Percentiles rank a stretch among this genome's conserved stretches.
phyloP scores from a whole-genome alignment of 53 echinoderm and acorn worm genomes.

The Stichopus horrens region DNA sequence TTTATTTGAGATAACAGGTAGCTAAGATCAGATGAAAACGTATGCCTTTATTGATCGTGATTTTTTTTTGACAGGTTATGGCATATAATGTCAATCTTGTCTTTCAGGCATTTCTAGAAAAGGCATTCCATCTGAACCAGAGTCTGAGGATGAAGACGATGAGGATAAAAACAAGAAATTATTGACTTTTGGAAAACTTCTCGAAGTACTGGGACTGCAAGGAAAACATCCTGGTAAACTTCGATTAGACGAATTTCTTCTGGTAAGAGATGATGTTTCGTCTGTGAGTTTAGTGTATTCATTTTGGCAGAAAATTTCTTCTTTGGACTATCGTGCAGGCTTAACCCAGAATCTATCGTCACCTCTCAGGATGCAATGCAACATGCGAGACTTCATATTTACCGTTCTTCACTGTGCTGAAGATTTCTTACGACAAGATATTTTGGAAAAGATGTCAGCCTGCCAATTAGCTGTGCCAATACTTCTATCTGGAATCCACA shows the following conservation, averaged over 20 bases:
- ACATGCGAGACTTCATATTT: conserved; percentile 27
- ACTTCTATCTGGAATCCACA: background rate
- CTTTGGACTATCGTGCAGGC: conserved; percentile 10
- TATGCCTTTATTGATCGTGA: too few species aligned
- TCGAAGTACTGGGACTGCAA: background rate
- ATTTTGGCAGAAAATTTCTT: conserved; percentile 16
- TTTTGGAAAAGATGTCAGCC: conserved; percentile 22
- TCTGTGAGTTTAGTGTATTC: background rate
- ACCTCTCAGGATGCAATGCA: background rate
- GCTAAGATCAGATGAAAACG: too few species aligned
- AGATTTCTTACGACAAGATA: conserved; percentile 21
- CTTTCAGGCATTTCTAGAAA: too few species aligned
- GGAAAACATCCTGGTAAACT: background rate
- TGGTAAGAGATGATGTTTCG: background rate
- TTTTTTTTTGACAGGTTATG: too few species aligned
- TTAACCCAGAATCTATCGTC: background rate
- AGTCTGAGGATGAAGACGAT: background rate
- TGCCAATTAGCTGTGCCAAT: conserved; percentile 25
- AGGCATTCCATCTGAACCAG: background rate
- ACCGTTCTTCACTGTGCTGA: conserved; percentile 22
- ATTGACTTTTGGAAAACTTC: background rate
- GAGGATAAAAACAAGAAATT: background rate
- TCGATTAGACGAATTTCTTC: background rate
- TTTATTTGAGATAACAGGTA: too few species aligned
- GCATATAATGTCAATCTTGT: too few species aligned